Evolutionary conservation across 1,140 invertebrate genomes (phyloP), one percentile per base, ranked within the genome.

Genomic region (Drosophila ercepeae): DNA sequence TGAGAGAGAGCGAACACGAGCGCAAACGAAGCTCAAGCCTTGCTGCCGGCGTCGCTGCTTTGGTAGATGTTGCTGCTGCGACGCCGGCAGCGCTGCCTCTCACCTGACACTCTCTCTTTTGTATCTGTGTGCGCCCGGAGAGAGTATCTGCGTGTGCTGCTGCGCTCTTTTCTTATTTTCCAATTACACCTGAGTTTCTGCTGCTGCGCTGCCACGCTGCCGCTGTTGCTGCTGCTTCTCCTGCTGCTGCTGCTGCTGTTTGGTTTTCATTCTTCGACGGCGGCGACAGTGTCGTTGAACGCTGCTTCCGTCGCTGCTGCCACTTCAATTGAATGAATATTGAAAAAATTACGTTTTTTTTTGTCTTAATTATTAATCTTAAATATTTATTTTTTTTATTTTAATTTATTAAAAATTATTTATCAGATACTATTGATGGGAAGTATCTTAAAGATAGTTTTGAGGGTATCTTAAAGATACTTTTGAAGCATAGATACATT

Each of bases 261-360:
- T 86, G 76, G 68, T 57, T 74, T 86, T 79, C 86, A 75, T 84
- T 86, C 72, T 84, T 84, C 54, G 53, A 51, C 60, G 69, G 75
- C 67, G 60, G 69, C 11, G 29, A n/a, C 29, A n/a, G 9, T 57
- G 78, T 83, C 78, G 78, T 83, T 83, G 79, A 79, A 83, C 79
- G 79, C 34, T 11, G 42, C 44, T 25, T 7, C 48, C 50, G 69
- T 54, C 63, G 78, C 71, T 67, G 78, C 71, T 71, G 72, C 81
- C 73, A 75, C 81, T 84, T 86, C 81, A 86, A 84, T 84, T 84
- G 81, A 86, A 84, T 84, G n/a, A n/a, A n/a, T n/a, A n/a, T n/a
- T 32, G 6, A 32, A 11, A 7, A 21, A 21, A 21, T 21, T 21
- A 21, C 21, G 21, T 21, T 4, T 4, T 21, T 21, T 4, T 21